Conservation (phyloP, 1,140 invertebrate species). For the Rhopalosiphum maidis region DNA sequence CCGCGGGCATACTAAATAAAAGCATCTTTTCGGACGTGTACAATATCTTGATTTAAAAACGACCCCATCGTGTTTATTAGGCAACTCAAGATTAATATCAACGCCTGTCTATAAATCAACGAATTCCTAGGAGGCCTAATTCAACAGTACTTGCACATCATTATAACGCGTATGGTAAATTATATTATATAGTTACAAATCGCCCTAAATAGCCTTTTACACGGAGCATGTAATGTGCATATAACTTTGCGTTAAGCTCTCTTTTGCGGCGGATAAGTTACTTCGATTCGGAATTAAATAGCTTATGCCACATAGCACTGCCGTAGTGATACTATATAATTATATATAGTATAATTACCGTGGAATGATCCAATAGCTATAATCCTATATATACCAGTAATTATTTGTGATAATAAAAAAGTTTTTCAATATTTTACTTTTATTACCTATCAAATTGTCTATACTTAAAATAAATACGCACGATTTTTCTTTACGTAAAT, state of each 20-base stretch:
- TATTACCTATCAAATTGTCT: neutral
- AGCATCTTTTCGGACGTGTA: neutral
- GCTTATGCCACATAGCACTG: neutral
- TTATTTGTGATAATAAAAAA: neutral
- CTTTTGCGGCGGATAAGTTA: neutral
- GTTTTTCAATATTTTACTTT: neutral
- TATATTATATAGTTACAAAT: slow-evolving; percentile 16
- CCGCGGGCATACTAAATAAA: neutral
- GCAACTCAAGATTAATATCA: neutral
- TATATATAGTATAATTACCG: neutral
- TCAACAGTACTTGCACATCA: neutral
- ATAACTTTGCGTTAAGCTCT: slow-evolving; percentile 13
- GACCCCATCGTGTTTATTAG: neutral
- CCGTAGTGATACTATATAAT: neutral
- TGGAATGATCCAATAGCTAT: neutral
- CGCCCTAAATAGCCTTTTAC: slow-evolving; percentile 2
- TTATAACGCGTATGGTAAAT: neutral
- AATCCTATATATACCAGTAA: neutral
- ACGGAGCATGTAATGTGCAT: neutral
- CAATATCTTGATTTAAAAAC: neutral
- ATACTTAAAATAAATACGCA: neutral
- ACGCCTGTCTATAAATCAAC: neutral
- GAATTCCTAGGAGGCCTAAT: neutral
- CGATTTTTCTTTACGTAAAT: neutral
- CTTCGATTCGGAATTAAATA: neutral